Evolutionary conservation across 2,888 invertebrate genomes (phyloP).

Genomic region (Lycia hirtaria): DNA sequence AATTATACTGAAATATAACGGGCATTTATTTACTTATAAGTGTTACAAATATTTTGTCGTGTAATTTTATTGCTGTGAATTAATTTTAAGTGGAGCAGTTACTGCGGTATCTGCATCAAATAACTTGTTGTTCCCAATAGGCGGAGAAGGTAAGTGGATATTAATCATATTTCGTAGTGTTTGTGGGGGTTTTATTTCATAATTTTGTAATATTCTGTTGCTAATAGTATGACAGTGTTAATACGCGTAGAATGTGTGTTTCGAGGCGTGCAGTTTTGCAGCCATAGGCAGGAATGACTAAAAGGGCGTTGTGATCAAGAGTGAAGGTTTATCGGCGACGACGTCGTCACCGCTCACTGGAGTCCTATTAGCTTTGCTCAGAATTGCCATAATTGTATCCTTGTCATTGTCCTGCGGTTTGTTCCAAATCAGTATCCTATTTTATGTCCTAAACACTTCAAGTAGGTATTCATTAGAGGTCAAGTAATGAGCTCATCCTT

Average conservation of each 20-base stretch:
- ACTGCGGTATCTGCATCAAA: constrained; percentile 56
- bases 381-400: neutral
- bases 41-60: constrained; percentile 56
- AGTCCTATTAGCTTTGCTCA: constrained; percentile 23
- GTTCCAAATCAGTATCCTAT: neutral
- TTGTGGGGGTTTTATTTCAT: constrained; percentile 20
- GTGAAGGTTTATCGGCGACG: constrained; percentile 66
- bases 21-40: constrained; percentile 57
- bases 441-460: neutral
- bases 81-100: constrained; percentile 49
- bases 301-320: constrained; percentile 75
- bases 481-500: constrained; percentile 6
- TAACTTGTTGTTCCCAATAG: constrained; percentile 74
- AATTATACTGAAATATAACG: constrained; percentile 60
- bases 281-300: constrained; percentile 39
- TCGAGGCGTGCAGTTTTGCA: constrained; percentile 1
- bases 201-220: constrained; percentile 1
- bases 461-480: neutral
- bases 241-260: neutral
- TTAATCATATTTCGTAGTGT: constrained; percentile 45
- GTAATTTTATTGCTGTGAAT: constrained; percentile 56
- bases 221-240: neutral
- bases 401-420: neutral
- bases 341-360: constrained; percentile 55
- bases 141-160: constrained; percentile 78